Evolutionary conservation across 2,888 invertebrate genomes (phyloP).

Genomic region (Blomia tropicalis): DNA sequence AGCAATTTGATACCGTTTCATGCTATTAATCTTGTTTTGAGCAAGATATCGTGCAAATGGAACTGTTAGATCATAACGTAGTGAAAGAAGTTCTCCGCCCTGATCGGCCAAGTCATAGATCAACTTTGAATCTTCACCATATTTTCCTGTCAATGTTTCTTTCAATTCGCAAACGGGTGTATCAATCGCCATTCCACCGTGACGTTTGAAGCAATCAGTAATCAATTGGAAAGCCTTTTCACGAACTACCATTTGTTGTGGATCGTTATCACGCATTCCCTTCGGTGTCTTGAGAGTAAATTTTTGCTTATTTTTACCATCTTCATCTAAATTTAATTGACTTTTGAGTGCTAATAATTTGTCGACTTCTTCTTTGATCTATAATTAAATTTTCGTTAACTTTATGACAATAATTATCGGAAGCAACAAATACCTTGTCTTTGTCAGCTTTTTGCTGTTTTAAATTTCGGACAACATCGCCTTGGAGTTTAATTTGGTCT

Average conservation of each 20-base stretch:
- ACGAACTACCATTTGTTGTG: constrained; percentile 84
- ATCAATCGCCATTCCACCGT: constrained; percentile 95
- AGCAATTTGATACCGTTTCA: constrained; percentile 95
- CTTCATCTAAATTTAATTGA: constrained; percentile 39
- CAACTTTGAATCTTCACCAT: constrained; percentile 96
- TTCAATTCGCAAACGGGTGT: constrained; percentile 94
- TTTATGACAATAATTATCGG: not conserved
- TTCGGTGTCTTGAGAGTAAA: constrained; percentile 30
- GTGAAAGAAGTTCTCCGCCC: constrained; percentile 80
- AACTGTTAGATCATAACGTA: constrained; percentile 93
- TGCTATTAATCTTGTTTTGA: constrained; percentile 81
- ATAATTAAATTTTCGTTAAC: constrained; percentile 30
- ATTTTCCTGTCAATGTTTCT: constrained; percentile 95
- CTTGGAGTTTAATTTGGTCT: constrained; percentile 17
- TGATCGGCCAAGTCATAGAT: constrained; percentile 97
- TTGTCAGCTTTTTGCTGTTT: constrained; percentile 21
- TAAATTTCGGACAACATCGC: constrained; percentile 15
- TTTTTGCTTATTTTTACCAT: not conserved
- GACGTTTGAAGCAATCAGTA: constrained; percentile 72
- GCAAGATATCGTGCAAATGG: constrained; percentile 94
- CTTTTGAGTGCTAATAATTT: constrained; percentile 65
- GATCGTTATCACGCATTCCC: constrained; percentile 81
- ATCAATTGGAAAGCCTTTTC: constrained; percentile 64
- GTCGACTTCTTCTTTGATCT: constrained; percentile 71
- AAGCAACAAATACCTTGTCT: constrained; percentile 11